Conservation (phyloP, 2,797 vertebrate species). For the Varecia variegata region DNA sequence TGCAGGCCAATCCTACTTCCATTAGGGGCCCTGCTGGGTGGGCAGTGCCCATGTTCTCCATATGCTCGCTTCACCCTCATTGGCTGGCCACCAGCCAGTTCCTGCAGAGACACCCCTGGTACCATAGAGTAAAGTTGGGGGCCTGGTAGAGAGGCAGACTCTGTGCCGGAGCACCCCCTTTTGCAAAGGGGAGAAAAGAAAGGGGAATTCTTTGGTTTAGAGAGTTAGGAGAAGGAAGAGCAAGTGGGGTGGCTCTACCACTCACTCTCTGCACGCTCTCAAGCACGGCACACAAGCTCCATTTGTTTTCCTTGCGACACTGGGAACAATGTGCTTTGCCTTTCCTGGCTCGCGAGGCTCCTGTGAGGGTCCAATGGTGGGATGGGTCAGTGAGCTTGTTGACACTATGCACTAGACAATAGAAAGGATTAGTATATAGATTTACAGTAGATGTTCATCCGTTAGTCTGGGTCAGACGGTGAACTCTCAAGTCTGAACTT, state of each 20-base stretch:
- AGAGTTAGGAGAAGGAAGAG: slow-evolving; percentile 18
- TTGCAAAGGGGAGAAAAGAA: neutral
- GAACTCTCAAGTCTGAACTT: neutral
- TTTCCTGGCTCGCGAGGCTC: slow-evolving; percentile 38
- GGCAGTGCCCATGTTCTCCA: neutral
- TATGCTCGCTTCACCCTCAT: neutral
- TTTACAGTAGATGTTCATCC: neutral
- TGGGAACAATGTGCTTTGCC: slow-evolving; percentile 23
- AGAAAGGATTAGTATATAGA: slow-evolving; percentile 51
- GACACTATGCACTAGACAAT: slow-evolving; percentile 24
- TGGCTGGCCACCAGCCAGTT: neutral
- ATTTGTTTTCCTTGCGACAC: neutral
- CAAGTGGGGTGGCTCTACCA: neutral
- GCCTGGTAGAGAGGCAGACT: neutral
- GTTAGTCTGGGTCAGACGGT: neutral
- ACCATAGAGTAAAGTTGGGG: neutral
- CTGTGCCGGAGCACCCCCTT: neutral
- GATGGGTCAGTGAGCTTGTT: neutral
- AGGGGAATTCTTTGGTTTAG: neutral
- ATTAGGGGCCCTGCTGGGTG: neutral
- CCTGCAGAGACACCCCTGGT: neutral
- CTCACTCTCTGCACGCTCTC: neutral
- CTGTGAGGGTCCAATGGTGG: slow-evolving; percentile 8
- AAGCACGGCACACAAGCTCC: neutral
- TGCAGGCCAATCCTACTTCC: neutral